phyloP scores from a whole-genome alignment of 64 coral and sea anemone genomes.

The Astreopora myriophthalma region DNA sequence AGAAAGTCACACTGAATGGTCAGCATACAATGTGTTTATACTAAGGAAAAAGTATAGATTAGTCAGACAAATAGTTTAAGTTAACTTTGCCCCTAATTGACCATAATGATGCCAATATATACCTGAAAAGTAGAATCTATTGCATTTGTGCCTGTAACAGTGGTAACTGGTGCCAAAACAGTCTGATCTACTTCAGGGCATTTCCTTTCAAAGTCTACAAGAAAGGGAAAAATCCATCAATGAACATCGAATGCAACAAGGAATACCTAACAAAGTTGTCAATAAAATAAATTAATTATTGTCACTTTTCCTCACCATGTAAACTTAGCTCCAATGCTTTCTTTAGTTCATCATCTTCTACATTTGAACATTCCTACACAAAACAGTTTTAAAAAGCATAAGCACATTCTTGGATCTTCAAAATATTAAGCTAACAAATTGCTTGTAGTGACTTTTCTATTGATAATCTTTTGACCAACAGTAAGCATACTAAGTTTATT shows the following conservation, averaged over 20 bases:
- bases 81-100: too few relatives aligned
- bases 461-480: too few relatives aligned
- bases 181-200: not conserved
- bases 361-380: not conserved
- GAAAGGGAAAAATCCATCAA: not conserved
- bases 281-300: too few relatives aligned
- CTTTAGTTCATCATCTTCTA: slow-evolving; percentile 57
- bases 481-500: too few relatives aligned
- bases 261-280: too few relatives aligned
- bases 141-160: not conserved
- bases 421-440: not conserved
- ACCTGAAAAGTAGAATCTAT: not conserved
- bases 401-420: not conserved
- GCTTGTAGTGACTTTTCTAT: not conserved
- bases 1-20: too few relatives aligned
- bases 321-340: slow-evolving; percentile 48
- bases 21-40: too few relatives aligned
- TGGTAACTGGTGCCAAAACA: not conserved
- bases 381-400: not conserved
- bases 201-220: not conserved
- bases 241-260: too few relatives aligned
- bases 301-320: slow-evolving; percentile 15
- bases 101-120: too few relatives aligned
- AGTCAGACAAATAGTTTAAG: too few relatives aligned
- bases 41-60: too few relatives aligned